Evolutionary conservation across 2,888 invertebrate species (phyloP).

Genomic region (Lottia gigantea): DNA sequence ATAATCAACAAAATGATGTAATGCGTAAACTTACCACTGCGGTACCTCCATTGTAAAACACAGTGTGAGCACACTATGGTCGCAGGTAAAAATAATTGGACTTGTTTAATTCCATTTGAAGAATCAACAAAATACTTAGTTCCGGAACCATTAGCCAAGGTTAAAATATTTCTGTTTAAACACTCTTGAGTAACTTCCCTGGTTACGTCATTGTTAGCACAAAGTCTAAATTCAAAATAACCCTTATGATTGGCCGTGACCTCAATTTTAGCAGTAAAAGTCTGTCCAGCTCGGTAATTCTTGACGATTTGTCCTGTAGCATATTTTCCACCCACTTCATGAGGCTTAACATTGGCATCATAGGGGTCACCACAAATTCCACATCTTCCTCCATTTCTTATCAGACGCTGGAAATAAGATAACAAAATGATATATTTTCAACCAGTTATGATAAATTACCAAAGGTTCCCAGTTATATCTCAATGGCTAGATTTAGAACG

Average conservation of each 20-base stretch:
- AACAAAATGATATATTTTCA: too few relatives aligned
- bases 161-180: slow-evolving; percentile 34
- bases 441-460: too few relatives aligned
- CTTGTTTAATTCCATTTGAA: neutral
- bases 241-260: slow-evolving; percentile 61
- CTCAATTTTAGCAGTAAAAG: slow-evolving; percentile 47
- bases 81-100: slow-evolving; percentile 27
- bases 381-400: slow-evolving; percentile 76
- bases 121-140: neutral
- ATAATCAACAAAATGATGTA: too few relatives aligned
- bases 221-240: slow-evolving; percentile 60
- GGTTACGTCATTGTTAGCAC: slow-evolving; percentile 35
- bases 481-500: too few relatives aligned
- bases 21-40: slow-evolving; percentile 33
- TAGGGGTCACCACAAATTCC: slow-evolving; percentile 90
- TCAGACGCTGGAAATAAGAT: slow-evolving; percentile 30
- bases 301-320: slow-evolving; percentile 49
- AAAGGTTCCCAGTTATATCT: too few relatives aligned
- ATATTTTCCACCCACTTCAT: slow-evolving; percentile 58
- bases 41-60: slow-evolving; percentile 43
- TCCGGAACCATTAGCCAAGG: slow-evolving; percentile 21
- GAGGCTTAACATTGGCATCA: slow-evolving; percentile 44
- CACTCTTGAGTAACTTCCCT: slow-evolving; percentile 38
- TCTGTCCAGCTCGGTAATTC: slow-evolving; percentile 46
- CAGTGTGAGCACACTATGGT: slow-evolving; percentile 36